A percentile compares a stretch with the other conserved stretches of the same genome.
Evolutionary conservation across 2,113 vertebrate species (phyloP).

Genomic region (Erpornis zantholeuca): DNA sequence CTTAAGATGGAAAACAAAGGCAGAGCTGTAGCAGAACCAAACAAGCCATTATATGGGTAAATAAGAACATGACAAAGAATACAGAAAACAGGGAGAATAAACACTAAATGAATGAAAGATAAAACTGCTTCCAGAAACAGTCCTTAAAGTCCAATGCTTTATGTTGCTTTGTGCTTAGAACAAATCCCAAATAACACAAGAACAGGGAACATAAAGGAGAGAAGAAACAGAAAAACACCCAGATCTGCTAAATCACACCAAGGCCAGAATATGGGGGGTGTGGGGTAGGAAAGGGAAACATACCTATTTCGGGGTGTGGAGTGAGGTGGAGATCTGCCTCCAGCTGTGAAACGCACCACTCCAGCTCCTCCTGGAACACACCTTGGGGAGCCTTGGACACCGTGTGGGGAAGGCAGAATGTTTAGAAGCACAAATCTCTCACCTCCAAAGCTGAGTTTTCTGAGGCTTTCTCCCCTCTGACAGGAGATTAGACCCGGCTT

Average conservation of each 20-base stretch:
- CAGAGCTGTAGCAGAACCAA: neutral
- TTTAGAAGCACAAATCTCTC: neutral
- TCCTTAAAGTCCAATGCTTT: neutral
- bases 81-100: neutral
- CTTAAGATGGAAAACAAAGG: neutral
- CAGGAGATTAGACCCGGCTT: neutral
- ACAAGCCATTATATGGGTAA: neutral
- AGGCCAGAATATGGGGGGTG: neutral
- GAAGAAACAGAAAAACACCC: neutral
- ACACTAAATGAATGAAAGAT: neutral
- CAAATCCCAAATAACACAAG: neutral
- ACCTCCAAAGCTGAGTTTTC: neutral
- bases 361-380: constrained; percentile 41
- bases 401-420: neutral
- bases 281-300: neutral
- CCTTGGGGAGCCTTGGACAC: neutral
- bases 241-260: neutral
- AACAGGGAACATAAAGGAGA: neutral
- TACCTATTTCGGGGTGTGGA: constrained; percentile 3
- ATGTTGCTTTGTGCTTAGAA: neutral
- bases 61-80: neutral
- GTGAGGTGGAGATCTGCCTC: constrained; percentile 2
- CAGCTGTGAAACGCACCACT: constrained; percentile 40
- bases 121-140: neutral
- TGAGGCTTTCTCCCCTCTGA: neutral